phyloP scores from a whole-genome alignment of 2,797 vertebrate genomes.

The Galago senegalensis region DNA sequence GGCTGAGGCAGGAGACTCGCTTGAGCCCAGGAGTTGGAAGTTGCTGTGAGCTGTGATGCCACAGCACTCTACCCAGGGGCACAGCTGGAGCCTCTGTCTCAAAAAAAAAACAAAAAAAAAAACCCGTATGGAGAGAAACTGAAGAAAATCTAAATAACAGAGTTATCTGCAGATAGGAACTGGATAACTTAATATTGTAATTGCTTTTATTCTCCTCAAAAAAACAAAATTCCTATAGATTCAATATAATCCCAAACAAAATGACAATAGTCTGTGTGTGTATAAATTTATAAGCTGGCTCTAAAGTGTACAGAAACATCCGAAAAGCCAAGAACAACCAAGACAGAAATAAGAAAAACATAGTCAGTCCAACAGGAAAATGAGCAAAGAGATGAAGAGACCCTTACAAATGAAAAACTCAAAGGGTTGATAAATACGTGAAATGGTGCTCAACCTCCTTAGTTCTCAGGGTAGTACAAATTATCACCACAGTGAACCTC shows the following conservation, averaged over 20 bases:
- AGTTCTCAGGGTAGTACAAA: neutral
- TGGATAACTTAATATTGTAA: neutral
- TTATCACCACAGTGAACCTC: conserved; percentile 5
- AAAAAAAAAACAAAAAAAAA: no score
- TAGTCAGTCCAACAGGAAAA: conserved; percentile 31
- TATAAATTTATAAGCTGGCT: neutral
- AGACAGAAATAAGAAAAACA: conserved; percentile 28
- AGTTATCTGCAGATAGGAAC: neutral
- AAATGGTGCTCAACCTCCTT: neutral
- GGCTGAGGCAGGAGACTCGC: no score
- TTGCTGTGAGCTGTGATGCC: no score
- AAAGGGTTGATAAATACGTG: neutral
- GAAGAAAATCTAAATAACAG: neutral
- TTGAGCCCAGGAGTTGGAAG: no score
- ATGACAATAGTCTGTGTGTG: neutral
- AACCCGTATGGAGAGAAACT: neutral
- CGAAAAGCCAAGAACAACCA: neutral
- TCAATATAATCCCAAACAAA: conserved; percentile 46
- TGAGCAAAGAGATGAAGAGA: neutral
- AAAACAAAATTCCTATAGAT: neutral
- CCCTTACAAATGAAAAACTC: neutral
- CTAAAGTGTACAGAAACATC: neutral
- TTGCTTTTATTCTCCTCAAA: conserved; percentile 10
- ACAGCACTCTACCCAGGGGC: no score
- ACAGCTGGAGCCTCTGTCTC: no score